These are phyloP conservation scores for Sycophila sp. DNA, from an alignment of 1,140 invertebrate genomes.

Conservation along the genomic window DNA sequence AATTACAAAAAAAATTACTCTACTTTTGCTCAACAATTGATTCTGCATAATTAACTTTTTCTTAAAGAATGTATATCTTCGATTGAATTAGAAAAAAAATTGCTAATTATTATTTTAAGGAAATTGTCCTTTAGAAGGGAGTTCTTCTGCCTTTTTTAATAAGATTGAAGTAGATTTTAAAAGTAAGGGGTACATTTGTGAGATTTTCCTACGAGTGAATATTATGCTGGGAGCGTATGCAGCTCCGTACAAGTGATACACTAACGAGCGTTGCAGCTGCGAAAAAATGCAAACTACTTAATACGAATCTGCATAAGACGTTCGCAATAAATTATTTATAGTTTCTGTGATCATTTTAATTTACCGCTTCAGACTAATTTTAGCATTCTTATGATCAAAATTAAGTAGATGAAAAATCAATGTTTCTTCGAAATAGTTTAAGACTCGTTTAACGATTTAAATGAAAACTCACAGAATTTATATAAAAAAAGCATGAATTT, in stretches of 20 bases:
- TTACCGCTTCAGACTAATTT: background rate
- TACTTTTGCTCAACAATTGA: no score
- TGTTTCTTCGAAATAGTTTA: background rate
- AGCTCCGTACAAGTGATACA: slow-evolving; percentile 7
- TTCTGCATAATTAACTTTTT: no score
- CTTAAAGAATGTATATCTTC: no score
- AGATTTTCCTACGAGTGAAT: slow-evolving; percentile 21
- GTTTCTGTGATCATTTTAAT: slow-evolving; percentile 5
- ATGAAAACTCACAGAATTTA: no score
- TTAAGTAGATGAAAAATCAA: background rate
- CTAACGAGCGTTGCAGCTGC: background rate
- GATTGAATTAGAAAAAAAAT: background rate
- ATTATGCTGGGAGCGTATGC: background rate
- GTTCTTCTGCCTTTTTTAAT: slow-evolving; percentile 38
- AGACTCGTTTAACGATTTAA: no score
- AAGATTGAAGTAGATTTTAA: slow-evolving; percentile 20
- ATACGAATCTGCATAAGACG: background rate
- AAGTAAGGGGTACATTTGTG: background rate
- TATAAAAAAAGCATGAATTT: background rate
- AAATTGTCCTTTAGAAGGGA: slow-evolving; percentile 33
- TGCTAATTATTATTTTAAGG: background rate
- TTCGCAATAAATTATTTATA: background rate
- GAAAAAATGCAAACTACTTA: background rate
- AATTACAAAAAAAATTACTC: background rate
- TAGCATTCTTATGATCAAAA: background rate